Base-by-base conservation (phyloP, 1,140 invertebrate genomes). In the Luehdorfia chinensis region DNA sequence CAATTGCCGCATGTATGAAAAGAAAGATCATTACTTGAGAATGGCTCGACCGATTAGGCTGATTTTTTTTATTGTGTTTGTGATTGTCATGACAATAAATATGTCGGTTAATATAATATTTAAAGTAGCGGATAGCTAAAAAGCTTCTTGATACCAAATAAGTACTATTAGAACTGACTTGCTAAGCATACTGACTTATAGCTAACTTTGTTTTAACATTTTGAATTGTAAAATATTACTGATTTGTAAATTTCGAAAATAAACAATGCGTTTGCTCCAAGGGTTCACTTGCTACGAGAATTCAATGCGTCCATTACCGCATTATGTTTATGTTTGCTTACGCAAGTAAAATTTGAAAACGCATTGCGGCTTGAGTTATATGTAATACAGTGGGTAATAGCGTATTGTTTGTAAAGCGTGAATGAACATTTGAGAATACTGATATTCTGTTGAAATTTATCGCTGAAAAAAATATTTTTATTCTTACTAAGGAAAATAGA, bases 181-280 rank as follows among this genome's bases (percentile, higher is more conserved):
- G n/a, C n/a, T n/a, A n/a, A n/a, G n/a, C n/a, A n/a, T n/a, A n/a
- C n/a, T n/a, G n/a, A n/a, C n/a, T n/a, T n/a, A n/a, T n/a, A n/a
- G n/a, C n/a, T n/a, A n/a, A n/a, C n/a, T n/a, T n/a, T n/a, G n/a
- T n/a, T n/a, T n/a, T n/a, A n/a, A n/a, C 34, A 21, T 37, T 37
- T 6, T 5, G 9, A 12, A 23, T 37, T 37, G 34, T 7, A 18
- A 37, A 43, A 43, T 14, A 0, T 27, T 15, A 43, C 23, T n/a
- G 39, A 25, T 43, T 43, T 30, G 28, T 43, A 28, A 43, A 43
- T 43, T 43, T 43, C 28, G 39, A 43, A 28, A 43, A 43, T 43
- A 43, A 43, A 15, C 25, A 16, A 43, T 25, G 39, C 14, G 8
- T 16, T 15, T 27, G 13, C 11, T 14, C 39, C 23, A 43, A 30